Evolutionary conservation across 2,888 invertebrate genomes (phyloP).

Genomic region (Philereme transversata): DNA sequence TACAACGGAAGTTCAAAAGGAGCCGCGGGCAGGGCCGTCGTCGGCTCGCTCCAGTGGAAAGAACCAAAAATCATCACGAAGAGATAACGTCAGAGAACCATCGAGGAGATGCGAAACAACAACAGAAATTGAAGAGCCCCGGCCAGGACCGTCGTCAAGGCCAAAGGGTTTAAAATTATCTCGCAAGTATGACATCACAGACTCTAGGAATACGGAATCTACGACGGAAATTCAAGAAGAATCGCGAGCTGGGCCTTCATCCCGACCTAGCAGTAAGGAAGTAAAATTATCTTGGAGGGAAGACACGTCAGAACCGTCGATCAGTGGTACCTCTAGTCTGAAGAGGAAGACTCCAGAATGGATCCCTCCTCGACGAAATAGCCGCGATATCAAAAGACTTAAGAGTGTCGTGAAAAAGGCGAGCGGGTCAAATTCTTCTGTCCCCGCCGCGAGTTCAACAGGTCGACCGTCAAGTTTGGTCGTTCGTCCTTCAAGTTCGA

Average conservation of each 20-base stretch:
- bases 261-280: constrained; percentile 2
- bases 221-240: constrained; percentile 3
- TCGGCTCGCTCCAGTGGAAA: background rate
- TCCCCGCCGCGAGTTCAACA: background rate
- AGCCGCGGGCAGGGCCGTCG: background rate
- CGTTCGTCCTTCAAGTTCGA: background rate
- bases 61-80: background rate
- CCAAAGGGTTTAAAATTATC: constrained; percentile 5
- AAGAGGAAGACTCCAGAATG: constrained; percentile 17
- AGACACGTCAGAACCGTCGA: constrained; percentile 3
- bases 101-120: background rate
- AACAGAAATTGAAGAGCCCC: background rate
- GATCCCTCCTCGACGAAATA: constrained; percentile 31
- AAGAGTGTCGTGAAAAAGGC: constrained; percentile 73
- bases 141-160: background rate
- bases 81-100: background rate
- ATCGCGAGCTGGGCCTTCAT: constrained; percentile 10
- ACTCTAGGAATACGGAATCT: constrained; percentile 8
- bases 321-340: constrained; percentile 1
- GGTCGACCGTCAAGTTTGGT: constrained; percentile 1
- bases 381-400: constrained; percentile 67
- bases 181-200: constrained; percentile 3
- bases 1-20: background rate
- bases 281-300: constrained; percentile 7
- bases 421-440: constrained; percentile 30